These are phyloP conservation scores for Oceanodroma tethys DNA, from an alignment of 2,113 vertebrate species.

Conservation along the genomic window DNA sequence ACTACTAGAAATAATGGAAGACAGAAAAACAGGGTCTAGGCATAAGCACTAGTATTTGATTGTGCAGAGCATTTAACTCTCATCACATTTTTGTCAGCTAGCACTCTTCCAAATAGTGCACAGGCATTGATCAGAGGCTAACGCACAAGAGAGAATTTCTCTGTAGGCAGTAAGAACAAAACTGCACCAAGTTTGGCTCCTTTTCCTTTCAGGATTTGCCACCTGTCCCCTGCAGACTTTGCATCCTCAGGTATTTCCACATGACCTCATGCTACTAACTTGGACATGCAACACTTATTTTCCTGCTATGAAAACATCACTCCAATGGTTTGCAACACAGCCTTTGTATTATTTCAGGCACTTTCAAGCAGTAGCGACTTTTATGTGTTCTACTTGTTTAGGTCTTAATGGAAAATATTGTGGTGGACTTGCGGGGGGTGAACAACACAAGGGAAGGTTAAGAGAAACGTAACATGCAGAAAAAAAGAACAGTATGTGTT, in stretches of 20 bases:
- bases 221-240: background rate
- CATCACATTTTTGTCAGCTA: background rate
- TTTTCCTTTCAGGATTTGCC: background rate
- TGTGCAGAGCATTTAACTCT: background rate
- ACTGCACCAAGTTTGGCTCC: background rate
- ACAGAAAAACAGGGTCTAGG: background rate
- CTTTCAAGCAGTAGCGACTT: background rate
- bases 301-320: background rate
- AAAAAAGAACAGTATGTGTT: background rate
- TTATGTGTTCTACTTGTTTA: background rate
- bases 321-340: background rate
- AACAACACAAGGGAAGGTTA: background rate
- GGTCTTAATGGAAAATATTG: background rate
- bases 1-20: background rate
- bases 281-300: background rate
- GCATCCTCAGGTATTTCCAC: background rate
- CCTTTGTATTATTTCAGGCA: background rate
- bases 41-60: background rate
- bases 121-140: background rate
- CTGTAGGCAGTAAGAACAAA: background rate
- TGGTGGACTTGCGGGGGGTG: background rate
- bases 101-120: background rate
- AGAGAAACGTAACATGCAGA: background rate
- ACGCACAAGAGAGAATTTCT: background rate
- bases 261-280: background rate